A percentile compares a stretch with the other conserved stretches of the same genome.
Evolutionary conservation across 2,797 vertebrate species (phyloP).

Genomic region (Alca torda): DNA sequence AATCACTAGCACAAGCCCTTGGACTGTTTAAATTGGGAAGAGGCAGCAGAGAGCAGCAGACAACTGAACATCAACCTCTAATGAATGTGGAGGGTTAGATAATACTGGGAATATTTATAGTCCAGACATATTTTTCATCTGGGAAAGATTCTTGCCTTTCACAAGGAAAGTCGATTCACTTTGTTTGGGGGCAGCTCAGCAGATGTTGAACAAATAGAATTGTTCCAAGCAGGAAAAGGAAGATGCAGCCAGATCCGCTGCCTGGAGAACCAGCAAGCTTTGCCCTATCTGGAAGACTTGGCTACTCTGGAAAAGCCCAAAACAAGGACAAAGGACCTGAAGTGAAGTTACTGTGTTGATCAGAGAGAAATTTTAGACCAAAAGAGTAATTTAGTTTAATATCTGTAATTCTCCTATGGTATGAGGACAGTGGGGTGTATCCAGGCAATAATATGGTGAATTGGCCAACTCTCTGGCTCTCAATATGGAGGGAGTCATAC

Average conservation of each 20-base stretch:
- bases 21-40: background rate
- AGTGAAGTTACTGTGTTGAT: background rate
- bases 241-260: background rate
- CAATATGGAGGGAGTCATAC: background rate
- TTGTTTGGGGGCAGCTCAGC: background rate
- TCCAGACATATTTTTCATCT: background rate
- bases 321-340: background rate
- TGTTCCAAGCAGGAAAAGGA: background rate
- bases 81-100: background rate
- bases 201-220: background rate
- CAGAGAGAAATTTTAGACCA: background rate
- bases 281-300: background rate
- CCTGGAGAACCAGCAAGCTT: background rate
- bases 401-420: background rate
- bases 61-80: background rate
- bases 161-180: background rate
- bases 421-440: background rate
- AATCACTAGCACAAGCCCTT: background rate
- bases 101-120: background rate
- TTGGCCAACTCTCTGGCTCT: background rate
- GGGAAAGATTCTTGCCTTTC: background rate
- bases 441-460: background rate
- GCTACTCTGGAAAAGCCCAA: background rate
- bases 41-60: background rate
- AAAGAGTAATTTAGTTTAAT: background rate